Base-by-base conservation (phyloP, 2,113 vertebrate species). In the Sorex fumeus region DNA sequence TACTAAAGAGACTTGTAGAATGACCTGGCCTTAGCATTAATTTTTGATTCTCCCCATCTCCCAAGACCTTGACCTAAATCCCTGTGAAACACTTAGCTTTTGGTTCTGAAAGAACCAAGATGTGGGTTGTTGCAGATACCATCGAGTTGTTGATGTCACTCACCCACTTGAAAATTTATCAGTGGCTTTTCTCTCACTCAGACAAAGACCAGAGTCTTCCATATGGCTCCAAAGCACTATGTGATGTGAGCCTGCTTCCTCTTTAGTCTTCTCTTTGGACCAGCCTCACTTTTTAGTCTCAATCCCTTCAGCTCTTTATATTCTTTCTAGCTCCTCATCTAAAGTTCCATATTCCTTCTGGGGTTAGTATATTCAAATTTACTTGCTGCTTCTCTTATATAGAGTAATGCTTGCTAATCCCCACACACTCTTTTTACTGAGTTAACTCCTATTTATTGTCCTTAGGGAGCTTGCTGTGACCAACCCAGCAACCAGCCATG, bases 1-100 rank as follows among this genome's bases (percentile, higher is more conserved):
- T 70, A 5, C 25, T 36, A 21, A 4, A 7, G 36, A 18, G 2
- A 2, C 34, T 50, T 69, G 13, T 30, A 70, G 79, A 45, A 40
- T 11, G 78, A 57, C 13, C 0, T 0, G 13, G 10, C 1, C 1
- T 67, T 8, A 0, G 21, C 21, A 1, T n/a, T 7, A 16, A 25
- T 16, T 11, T 19, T 60, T 57, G 57, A 23, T 60, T 19, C 57
- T 3, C 5, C 2, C 60, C 2, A 28, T 67, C 27, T 36, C 16
- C 6, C 9, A 50, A 50, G 47, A 50, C 47, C 47, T 50, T 50
- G 47, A 10, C 45, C 57, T 16, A 7, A 25, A 50, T 40, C 28
- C 70, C 64, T 10, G 32, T 12, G 11, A 40, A 71, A 7, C 7
- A 30, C 27, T 50, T 9, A 34, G 45, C 13, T 36, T 34, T 60